phyloP scores from a whole-genome alignment of 2,888 invertebrate species.

The Drosophila multiciliata region DNA sequence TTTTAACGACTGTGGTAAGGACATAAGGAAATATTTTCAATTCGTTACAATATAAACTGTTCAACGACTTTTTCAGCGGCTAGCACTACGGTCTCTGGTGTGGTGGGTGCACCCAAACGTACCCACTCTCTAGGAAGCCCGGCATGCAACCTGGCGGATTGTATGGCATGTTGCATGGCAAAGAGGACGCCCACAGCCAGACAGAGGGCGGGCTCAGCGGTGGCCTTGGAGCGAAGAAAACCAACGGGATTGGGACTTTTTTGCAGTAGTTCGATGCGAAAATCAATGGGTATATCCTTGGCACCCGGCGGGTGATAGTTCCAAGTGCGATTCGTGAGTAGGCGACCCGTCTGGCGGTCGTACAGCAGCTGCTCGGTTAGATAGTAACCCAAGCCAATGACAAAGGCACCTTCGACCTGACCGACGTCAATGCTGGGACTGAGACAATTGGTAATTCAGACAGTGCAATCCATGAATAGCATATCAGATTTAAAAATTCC shows the following conservation, averaged over 20 bases:
- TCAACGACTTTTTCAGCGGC: slow-evolving; percentile 63
- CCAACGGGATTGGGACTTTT: slow-evolving; percentile 86
- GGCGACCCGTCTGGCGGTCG: slow-evolving; percentile 87
- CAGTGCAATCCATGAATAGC: neutral
- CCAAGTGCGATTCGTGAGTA: slow-evolving; percentile 92
- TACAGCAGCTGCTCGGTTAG: slow-evolving; percentile 90
- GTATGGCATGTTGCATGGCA: slow-evolving; percentile 89
- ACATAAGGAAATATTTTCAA: neutral
- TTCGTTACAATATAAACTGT: slow-evolving; percentile 35
- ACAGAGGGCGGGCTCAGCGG: slow-evolving; percentile 88
- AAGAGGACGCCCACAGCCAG: slow-evolving; percentile 87
- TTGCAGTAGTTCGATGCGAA: slow-evolving; percentile 89
- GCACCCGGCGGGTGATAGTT: slow-evolving; percentile 91
- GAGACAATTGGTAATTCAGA: slow-evolving; percentile 79
- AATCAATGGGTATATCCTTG: slow-evolving; percentile 92
- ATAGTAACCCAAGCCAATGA: slow-evolving; percentile 92
- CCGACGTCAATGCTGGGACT: slow-evolving; percentile 90
- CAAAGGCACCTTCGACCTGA: slow-evolving; percentile 92
- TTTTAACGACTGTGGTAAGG: too few species aligned
- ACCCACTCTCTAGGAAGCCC: slow-evolving; percentile 84
- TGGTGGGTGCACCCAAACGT: slow-evolving; percentile 81
- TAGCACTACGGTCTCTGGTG: slow-evolving; percentile 79
- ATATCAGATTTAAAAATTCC: neutral
- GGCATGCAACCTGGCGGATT: slow-evolving; percentile 88
- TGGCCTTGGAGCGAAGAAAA: slow-evolving; percentile 90